Conservation (phyloP, 2,797 vertebrate genomes). For the Megaceryle alcyon region DNA sequence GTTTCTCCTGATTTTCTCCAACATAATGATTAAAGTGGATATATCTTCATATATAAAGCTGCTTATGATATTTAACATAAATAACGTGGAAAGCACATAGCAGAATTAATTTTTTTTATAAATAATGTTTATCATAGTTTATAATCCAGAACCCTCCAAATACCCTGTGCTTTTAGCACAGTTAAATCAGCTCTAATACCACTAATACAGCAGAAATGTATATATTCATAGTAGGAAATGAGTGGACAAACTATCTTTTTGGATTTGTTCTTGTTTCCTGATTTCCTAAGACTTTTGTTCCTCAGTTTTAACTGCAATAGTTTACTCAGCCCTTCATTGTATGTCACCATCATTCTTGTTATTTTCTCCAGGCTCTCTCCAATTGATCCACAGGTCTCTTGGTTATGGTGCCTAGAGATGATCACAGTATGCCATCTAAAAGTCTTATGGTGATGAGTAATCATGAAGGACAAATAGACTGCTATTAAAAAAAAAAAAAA, state of each 20-base stretch:
- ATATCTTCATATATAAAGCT: not conserved
- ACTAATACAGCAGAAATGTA: not conserved
- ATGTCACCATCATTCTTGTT: not conserved
- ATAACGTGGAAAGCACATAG: not conserved
- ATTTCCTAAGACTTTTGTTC: not conserved
- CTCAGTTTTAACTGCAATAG: not conserved
- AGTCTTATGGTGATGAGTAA: not conserved
- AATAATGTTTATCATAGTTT: not conserved
- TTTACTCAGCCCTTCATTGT: not conserved
- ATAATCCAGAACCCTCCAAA: not conserved
- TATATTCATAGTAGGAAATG: not conserved
- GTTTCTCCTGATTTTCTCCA: not conserved
- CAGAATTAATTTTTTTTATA: slow-evolving; percentile 16
- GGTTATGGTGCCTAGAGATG: not conserved
- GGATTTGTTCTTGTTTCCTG: not conserved
- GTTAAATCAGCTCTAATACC: not conserved
- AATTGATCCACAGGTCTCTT: not conserved
- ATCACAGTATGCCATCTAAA: not conserved
- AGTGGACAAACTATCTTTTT: not conserved
- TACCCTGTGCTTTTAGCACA: not conserved
- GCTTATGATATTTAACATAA: not conserved
- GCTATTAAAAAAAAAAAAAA: not conserved
- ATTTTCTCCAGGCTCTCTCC: not conserved
- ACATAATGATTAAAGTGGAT: not conserved
- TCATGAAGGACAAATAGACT: not conserved